Base-by-base conservation (phyloP, 2,113 vertebrate genomes). In the Serinus canaria region DNA sequence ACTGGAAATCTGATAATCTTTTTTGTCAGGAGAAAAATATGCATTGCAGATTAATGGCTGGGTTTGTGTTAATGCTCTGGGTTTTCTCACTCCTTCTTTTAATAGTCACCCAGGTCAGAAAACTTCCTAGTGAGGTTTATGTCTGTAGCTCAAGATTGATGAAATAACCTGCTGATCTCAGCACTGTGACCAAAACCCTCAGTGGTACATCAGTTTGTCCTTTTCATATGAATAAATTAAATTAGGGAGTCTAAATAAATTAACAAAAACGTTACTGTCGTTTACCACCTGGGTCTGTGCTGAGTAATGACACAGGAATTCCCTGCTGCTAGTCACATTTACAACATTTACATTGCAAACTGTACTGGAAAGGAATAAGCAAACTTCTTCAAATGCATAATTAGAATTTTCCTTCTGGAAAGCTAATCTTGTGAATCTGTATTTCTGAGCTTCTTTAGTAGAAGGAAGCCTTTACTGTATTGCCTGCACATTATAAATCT, bases 401-500 rank as follows among this genome's bases (percentile, higher is more conserved):
- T 85, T 86, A 86, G 30, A 89, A 78, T 83, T 90, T 93, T 88
- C 55, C 22, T 93, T 93, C 70, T 94, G 62, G 70, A 90, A 95
- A 81, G 43, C 47, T 60, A 41, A 83, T 91, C 30, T 69, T 78
- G 21, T 91, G 70, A 92, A 67, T 92, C 72, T 94, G 89, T 17
- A 87, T 90, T 91, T 93, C 78, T 90, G 64, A 94, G 56, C 33
- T 94, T 73, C 76, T 64, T 87, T 50, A 78, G n/a, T 75, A 77
- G 56, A 89, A 96, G 37, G 64, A 87, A 88, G 75, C 5, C 75
- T 89, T 89, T 77, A 47, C 25, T 80, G 47, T 77, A 77, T 53
- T 94, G 70, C 78, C 93, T 83, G 46, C 58, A 44, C 16, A 27
- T 52, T 84, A 77, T 84, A 79, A 91, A 94, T 74, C 76, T 90